Conservation (phyloP, 2,797 vertebrate genomes). For the Melanotaenia boesemani region DNA sequence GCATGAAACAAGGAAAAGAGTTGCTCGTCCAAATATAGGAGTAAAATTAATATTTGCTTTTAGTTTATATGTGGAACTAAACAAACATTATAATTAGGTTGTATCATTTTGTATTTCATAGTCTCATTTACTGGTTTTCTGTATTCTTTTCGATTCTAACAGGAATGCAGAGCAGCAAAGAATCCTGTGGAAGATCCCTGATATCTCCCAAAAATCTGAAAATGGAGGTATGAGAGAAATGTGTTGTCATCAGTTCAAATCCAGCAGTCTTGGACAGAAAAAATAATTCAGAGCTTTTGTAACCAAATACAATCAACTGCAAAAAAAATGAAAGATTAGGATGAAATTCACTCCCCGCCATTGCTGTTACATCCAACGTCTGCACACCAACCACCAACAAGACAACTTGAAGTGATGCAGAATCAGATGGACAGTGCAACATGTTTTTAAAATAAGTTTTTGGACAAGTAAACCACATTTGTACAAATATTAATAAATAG, state of each 20-base stretch:
- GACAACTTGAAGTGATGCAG: background rate
- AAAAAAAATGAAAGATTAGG: background rate
- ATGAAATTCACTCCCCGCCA: background rate
- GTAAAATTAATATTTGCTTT: background rate
- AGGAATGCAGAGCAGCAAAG: slow-evolving; percentile 97
- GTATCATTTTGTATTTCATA: background rate
- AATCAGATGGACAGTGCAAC: background rate
- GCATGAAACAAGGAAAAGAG: background rate
- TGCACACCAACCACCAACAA: background rate
- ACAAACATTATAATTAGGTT: background rate
- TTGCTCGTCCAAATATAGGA: background rate
- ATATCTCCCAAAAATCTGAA: slow-evolving; percentile 98
- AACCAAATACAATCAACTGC: background rate
- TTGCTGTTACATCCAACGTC: background rate
- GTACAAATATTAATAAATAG: background rate
- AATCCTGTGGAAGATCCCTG: slow-evolving; percentile 99
- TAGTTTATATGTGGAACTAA: background rate
- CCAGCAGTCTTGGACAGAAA: background rate
- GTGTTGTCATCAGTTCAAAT: background rate
- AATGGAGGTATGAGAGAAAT: slow-evolving; percentile 86
- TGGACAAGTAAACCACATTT: background rate
- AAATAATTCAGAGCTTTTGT: background rate
- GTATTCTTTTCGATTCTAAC: slow-evolving; percentile 5
- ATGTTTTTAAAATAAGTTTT: background rate
- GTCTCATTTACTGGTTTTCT: background rate